Evolutionary conservation across 2,797 vertebrate species (phyloP).

Genomic region (Paramormyrops hopkinsi): DNA sequence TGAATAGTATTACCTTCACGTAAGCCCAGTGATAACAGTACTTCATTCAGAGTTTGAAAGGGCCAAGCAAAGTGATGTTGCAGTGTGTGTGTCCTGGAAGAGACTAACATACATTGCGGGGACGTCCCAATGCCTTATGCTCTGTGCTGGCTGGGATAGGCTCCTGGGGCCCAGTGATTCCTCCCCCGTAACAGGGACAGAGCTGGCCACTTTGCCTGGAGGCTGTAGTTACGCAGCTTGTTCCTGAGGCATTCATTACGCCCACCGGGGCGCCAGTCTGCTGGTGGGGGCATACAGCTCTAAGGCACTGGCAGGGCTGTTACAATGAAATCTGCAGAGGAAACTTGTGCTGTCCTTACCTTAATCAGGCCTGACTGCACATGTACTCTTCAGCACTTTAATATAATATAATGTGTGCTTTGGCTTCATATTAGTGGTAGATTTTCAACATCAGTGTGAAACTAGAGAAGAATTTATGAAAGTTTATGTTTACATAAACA

Average conservation of each 20-base stretch:
- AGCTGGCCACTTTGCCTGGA: neutral
- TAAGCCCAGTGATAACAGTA: neutral
- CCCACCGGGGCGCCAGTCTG: neutral
- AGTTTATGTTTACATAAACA: neutral
- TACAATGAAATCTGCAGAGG: neutral
- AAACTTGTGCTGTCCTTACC: neutral
- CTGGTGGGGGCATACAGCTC: neutral
- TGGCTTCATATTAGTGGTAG: neutral
- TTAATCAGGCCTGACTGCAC: neutral
- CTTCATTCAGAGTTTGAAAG: neutral
- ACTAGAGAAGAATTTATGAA: neutral
- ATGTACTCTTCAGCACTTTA: neutral
- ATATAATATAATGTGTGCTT: neutral
- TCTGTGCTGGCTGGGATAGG: neutral
- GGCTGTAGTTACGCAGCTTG: neutral
- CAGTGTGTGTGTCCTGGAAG: neutral
- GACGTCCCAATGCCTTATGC: neutral
- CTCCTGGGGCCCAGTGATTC: neutral
- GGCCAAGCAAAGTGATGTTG: neutral
- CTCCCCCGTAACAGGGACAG: neutral
- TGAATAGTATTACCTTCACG: neutral
- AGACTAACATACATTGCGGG: neutral
- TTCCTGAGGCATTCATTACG: neutral
- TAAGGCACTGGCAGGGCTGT: neutral
- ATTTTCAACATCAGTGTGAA: neutral